Base-by-base conservation (phyloP, 2,113 vertebrate species). In the Strix aluco region DNA sequence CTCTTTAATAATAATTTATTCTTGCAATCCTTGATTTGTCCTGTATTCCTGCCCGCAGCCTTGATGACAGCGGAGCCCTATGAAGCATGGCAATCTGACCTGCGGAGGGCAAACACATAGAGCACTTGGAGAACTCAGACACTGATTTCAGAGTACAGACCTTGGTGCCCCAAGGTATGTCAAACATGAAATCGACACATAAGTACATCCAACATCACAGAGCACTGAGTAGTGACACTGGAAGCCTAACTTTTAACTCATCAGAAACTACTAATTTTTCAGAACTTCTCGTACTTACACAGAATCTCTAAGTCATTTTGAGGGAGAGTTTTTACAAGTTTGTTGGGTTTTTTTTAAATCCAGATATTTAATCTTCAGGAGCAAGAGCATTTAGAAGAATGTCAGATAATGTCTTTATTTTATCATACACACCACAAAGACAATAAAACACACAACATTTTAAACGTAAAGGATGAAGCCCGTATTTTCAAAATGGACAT, bases 31-130 rank as follows among this genome's bases (percentile, higher is more conserved):
- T 75, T 83, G 26, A 52, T 32, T 49, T 58, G 30, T 54, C 80
- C 51, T 47, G 52, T n/a, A 46, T 16, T 86, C 15, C 62, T 57
- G 10, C 3, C 26, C 3, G 21, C 36, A 61, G 44, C 5, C 25
- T 58, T 55, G 58, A 12, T 40, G 58, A 65, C 22, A 66, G 49
- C 2, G 10, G 34, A 65, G 30, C 11, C 16, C 61, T 36, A 22
- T 32, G 30, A 55, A n/a, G 30, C 12, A 63, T 0, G 8, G 32
- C 29, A 74, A 36, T 7, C 59, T 9, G 23, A 65, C 51, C 51
- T 38, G 17, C 2, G 30, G 32, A 85, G 19, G 19, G 36, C 4
- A 11, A 54, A 34, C 3, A 13, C 0, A 1, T 2, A 77, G 13
- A 86, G 36, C 30, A 30, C 44, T 23, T 47, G n/a, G 40, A 81